These are phyloP conservation scores for Drosophila multiciliata DNA, from an alignment of 2,888 invertebrate genomes.

Conservation along the genomic window DNA sequence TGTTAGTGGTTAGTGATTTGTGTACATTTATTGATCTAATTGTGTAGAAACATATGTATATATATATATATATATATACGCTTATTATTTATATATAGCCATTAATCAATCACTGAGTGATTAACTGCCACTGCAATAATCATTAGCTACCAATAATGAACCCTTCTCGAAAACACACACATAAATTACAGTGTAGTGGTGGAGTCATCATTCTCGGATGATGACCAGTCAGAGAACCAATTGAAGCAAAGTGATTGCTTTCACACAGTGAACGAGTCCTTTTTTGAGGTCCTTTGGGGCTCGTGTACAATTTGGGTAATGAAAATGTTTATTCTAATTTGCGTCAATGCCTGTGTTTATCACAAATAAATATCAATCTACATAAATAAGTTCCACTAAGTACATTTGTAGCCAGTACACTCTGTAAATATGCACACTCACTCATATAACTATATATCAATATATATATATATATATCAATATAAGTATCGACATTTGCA, in stretches of 20 bases:
- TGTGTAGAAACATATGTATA: background rate
- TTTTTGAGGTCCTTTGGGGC: conserved; percentile 52
- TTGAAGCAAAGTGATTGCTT: conserved; percentile 68
- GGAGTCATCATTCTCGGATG: conserved; percentile 19
- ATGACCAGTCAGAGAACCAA: conserved; percentile 57
- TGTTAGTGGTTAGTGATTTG: background rate
- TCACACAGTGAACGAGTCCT: conserved; percentile 12
- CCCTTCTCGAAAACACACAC: conserved; percentile 8
- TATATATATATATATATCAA: conserved; percentile 10
- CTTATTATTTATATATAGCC: background rate
- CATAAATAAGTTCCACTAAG: conserved; percentile 52
- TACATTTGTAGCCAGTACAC: conserved; percentile 11
- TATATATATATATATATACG: background rate
- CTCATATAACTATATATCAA: background rate
- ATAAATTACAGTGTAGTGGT: conserved; percentile 46
- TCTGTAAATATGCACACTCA: background rate
- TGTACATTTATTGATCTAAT: background rate
- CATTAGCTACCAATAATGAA: conserved; percentile 9
- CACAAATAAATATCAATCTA: conserved; percentile 74
- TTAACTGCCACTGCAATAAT: conserved; percentile 22
- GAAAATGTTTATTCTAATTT: conserved; percentile 81
- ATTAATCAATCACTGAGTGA: conserved; percentile 7
- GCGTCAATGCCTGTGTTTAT: conserved; percentile 78
- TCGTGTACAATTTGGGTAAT: conserved; percentile 71
- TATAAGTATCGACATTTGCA: conserved; percentile 1